Conservation (phyloP, 2,888 invertebrate species). For the Parthenolecanium corni region DNA sequence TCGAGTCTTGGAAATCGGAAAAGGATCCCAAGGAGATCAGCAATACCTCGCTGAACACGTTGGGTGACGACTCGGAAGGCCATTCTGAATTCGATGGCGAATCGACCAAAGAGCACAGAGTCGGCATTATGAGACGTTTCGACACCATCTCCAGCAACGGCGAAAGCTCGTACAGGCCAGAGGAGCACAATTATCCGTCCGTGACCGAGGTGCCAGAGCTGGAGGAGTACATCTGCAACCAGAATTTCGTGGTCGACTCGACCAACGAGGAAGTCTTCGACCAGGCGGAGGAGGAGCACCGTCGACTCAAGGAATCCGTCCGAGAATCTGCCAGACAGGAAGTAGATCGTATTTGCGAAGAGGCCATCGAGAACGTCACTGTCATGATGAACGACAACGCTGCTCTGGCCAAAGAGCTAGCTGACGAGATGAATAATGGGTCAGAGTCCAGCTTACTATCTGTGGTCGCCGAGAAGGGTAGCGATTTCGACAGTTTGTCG, state of each 20-base stretch:
- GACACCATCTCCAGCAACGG: slow-evolving; percentile 27
- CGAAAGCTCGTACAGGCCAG: slow-evolving; percentile 18
- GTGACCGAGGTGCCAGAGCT: slow-evolving; percentile 22
- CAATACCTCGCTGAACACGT: slow-evolving; percentile 22
- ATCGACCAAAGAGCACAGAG: background rate
- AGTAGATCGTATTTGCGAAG: slow-evolving; percentile 34
- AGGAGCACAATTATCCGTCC: slow-evolving; percentile 21
- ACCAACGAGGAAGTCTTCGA: slow-evolving; percentile 19
- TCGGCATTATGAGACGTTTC: slow-evolving; percentile 18
- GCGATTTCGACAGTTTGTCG: slow-evolving; percentile 28
- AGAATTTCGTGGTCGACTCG: background rate
- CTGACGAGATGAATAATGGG: slow-evolving; percentile 1
- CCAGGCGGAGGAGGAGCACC: slow-evolving; percentile 4
- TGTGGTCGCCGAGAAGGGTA: slow-evolving; percentile 22
- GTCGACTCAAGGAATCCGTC: slow-evolving; percentile 4
- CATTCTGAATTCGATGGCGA: slow-evolving; percentile 18
- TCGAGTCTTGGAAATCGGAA: slow-evolving; percentile 2
- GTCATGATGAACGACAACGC: slow-evolving; percentile 28
- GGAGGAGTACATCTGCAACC: slow-evolving; percentile 7
- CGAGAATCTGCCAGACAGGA: slow-evolving; percentile 33
- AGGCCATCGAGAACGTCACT: slow-evolving; percentile 33
- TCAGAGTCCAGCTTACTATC: slow-evolving; percentile 24
- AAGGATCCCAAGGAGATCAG: slow-evolving; percentile 20
- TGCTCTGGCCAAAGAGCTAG: background rate
- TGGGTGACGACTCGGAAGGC: slow-evolving; percentile 24